These are phyloP conservation scores for Caenorhabditis drosophilae DNA, from an alignment of 2,888 invertebrate genomes.

Conservation along the genomic window DNA sequence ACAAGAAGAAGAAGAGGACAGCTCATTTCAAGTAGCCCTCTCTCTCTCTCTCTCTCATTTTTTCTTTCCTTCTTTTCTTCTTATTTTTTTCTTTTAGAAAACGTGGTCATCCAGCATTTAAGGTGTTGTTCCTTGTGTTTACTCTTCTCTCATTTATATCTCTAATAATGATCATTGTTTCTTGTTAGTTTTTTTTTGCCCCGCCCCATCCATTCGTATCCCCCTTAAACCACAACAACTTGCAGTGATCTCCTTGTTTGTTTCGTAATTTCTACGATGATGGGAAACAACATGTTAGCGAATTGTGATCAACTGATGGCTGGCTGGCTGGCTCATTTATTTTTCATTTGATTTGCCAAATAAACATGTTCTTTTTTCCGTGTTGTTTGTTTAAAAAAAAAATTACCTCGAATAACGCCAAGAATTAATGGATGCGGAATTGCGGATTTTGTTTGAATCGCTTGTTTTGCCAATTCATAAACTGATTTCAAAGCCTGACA, in stretches of 20 bases:
- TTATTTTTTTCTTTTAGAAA: no score
- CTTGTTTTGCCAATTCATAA: constrained; percentile 96
- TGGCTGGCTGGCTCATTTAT: no score
- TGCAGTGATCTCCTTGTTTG: no score
- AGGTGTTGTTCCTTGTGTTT: constrained; percentile 31
- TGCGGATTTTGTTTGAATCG: constrained; percentile 96
- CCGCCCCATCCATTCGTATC: no score
- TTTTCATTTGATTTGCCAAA: no score
- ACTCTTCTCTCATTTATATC: constrained; percentile 23
- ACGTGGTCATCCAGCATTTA: constrained; percentile 35
- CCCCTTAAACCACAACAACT: no score
- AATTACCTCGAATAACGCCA: constrained; percentile 91
- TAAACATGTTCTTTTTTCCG: background rate
- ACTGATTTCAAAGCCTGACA: constrained; percentile 75
- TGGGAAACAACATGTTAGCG: no score
- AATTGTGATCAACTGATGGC: no score
- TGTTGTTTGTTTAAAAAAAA: background rate
- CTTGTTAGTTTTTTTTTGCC: no score
- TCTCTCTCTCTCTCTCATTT: no score
- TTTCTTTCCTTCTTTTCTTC: no score
- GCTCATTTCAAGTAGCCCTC: constrained; percentile 32
- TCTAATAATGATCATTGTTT: constrained; percentile 18
- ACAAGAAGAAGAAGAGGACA: constrained; percentile 33
- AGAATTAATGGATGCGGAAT: constrained; percentile 99
- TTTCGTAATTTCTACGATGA: no score